phyloP scores from a whole-genome alignment of 2,797 vertebrate species.

The Odontamblyopus rebecca region DNA sequence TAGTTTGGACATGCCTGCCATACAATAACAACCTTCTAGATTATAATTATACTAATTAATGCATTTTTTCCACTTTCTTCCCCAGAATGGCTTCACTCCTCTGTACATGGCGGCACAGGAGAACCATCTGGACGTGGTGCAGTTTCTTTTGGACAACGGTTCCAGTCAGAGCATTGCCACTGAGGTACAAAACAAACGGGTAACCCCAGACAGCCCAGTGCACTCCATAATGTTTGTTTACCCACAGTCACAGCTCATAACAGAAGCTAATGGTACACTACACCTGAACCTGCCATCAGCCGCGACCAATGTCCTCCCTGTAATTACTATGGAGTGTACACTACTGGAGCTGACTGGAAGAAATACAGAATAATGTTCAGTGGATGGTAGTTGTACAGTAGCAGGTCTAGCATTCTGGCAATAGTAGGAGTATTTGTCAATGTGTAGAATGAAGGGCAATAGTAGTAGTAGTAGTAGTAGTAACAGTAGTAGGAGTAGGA shows the following conservation, averaged over 20 bases:
- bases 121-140: constrained; percentile 96
- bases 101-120: constrained; percentile 99
- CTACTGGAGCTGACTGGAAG: neutral
- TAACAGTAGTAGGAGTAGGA: neutral
- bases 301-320: constrained; percentile 12
- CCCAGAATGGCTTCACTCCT: constrained; percentile 97
- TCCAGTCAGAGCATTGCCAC: constrained; percentile 98
- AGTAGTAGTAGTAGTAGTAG: neutral
- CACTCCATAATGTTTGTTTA: constrained; percentile 12
- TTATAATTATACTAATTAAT: neutral
- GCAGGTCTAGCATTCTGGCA: neutral
- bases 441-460: neutral
- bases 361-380: neutral
- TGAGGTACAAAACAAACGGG: constrained; percentile 70
- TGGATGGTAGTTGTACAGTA: too few species aligned
- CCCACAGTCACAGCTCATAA: constrained; percentile 1
- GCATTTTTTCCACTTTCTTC: constrained; percentile 10
- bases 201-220: neutral
- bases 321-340: constrained; percentile 32
- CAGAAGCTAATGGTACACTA: constrained; percentile 12
- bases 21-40: neutral
- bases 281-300: constrained; percentile 3
- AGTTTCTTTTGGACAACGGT: constrained; percentile 91
- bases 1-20: too few species aligned
- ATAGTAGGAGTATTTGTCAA: neutral